Evolutionary conservation across 2,888 invertebrate genomes (phyloP).

Genomic region (Periphyllus acericola): DNA sequence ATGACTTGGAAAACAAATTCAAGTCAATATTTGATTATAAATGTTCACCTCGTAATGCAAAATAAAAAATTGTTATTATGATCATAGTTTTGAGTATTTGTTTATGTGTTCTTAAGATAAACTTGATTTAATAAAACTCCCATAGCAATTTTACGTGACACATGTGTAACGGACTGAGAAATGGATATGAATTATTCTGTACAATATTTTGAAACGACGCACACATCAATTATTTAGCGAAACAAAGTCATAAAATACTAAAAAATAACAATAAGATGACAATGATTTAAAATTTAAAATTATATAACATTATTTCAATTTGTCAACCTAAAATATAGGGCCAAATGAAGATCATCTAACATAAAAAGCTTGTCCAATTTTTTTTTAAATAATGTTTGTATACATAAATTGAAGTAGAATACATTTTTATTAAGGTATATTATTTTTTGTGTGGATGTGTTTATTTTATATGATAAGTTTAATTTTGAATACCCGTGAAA

Average conservation of each 20-base stretch:
- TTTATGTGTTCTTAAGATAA: too few species aligned
- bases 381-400: neutral
- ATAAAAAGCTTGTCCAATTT: neutral
- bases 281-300: constrained; percentile 1
- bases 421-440: neutral
- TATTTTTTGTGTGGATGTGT: neutral
- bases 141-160: too few species aligned
- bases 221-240: constrained; percentile 9
- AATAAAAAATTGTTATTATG: neutral
- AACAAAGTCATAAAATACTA: neutral
- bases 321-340: neutral
- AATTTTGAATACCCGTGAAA: neutral
- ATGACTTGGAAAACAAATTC: too few species aligned
- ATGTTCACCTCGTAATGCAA: too few species aligned
- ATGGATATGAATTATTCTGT: neutral
- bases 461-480: neutral
- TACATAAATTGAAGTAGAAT: neutral
- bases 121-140: too few species aligned
- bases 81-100: too few species aligned
- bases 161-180: neutral
- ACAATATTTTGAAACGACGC: neutral
- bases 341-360: neutral
- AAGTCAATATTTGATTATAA: too few species aligned
- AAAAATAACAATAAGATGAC: neutral
- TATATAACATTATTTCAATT: neutral